Evolutionary conservation across 2,888 invertebrate species (phyloP), one percentile per base, ranked within the genome.

Genomic region (Hypercompe scribonia): DNA sequence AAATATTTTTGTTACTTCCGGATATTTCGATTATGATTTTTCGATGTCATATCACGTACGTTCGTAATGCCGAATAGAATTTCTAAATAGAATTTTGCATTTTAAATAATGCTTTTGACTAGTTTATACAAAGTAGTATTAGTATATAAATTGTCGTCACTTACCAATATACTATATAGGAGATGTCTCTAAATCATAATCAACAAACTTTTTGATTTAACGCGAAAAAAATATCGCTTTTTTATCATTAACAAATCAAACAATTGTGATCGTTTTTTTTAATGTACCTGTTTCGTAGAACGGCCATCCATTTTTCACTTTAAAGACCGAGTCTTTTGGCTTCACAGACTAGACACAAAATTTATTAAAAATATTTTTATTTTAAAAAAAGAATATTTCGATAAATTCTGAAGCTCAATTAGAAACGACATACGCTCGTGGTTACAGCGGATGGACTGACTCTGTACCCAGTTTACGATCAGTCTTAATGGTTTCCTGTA

Each of bases 401-500:
- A 67, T 36, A 54, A 28, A 28, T 28, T 61, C 65, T 28, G 58
- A 68, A 54, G 71, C 63, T 74, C 75, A 76, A 80, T 82, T 77
- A 76, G 76, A 72, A 77, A 78, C 82, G 79, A 78, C 81, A 87
- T 75, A 73, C 83, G 83, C 67, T 63, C 69, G 74, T 75, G 72
- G 67, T 81, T 77, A 83, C 77, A 75, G 75, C 86, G 82, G 88
- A 87, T 86, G 81, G 84, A 88, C 87, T 87, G 87, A 78, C 70
- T 46, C 74, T 88, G 86, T 75, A 86, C 83, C 79, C 83, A 78
- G 78, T 80, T 86, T 90, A 92, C 88, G 90, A 89, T 87, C 64
- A 8, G 81, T 81, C 79, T 85, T 88, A 84, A 90, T 90, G 88
- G 90, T 88, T 93, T 94, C 94, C 94, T 92, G 93, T 91, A 82